Conservation (phyloP, 2,797 vertebrate genomes). For the Pseudopleuronectes americanus region DNA sequence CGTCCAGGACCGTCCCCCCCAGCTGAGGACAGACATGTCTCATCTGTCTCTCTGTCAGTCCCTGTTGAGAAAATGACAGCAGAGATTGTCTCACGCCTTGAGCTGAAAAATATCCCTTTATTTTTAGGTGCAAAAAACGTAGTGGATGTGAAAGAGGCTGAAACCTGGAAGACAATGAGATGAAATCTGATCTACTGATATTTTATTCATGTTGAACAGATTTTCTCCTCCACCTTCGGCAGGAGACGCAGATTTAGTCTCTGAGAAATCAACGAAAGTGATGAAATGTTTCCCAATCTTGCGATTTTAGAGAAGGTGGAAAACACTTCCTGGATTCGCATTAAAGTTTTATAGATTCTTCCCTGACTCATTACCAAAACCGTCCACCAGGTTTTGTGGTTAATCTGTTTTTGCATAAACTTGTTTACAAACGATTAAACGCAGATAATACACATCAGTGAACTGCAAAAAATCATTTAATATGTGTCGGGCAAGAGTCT, state of each 20-base stretch:
- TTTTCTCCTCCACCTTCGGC: slow-evolving; percentile 8
- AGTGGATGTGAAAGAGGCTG: too few relatives aligned
- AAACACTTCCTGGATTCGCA: too few relatives aligned
- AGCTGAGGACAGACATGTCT: slow-evolving; percentile 21
- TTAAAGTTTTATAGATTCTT: not conserved
- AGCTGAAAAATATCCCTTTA: not conserved
- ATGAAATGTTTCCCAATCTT: too few relatives aligned
- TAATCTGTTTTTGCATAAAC: too few relatives aligned
- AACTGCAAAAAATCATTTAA: slow-evolving; percentile 15
- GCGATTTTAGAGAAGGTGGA: too few relatives aligned
- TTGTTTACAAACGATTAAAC: too few relatives aligned
- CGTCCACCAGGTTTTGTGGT: too few relatives aligned
- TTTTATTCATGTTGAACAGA: not conserved
- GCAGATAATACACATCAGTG: not conserved
- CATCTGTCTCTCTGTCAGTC: slow-evolving; percentile 22
- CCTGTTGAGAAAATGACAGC: slow-evolving; percentile 6
- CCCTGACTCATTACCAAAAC: too few relatives aligned
- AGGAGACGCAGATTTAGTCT: slow-evolving; percentile 10
- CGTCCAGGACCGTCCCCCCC: slow-evolving; percentile 19
- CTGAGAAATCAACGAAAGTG: too few relatives aligned
- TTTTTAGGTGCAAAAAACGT: not conserved
- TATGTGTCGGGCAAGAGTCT: not conserved
- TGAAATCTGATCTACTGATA: too few relatives aligned
- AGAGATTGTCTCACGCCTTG: slow-evolving; percentile 19
- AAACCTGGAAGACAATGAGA: not conserved